Evolutionary conservation across 1,140 invertebrate species (phyloP).

Genomic region (Melanaphis sacchari): DNA sequence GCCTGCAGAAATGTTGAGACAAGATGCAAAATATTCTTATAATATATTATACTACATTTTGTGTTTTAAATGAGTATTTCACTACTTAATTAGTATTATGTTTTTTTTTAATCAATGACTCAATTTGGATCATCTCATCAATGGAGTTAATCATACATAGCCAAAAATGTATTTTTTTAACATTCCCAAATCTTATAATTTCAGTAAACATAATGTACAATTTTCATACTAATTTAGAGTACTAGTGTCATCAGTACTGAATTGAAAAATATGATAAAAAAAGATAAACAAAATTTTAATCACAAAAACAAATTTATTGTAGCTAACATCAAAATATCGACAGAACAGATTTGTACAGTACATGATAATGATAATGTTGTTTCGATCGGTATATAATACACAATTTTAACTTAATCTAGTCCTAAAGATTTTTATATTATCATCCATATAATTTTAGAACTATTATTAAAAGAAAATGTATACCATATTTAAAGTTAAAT

Average conservation of each 20-base stretch:
- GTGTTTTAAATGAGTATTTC: background rate
- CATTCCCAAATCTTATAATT: too few relatives aligned
- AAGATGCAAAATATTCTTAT: background rate
- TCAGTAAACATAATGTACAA: too few relatives aligned
- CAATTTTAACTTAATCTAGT: background rate
- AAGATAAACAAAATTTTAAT: too few relatives aligned
- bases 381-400: slow-evolving; percentile 13
- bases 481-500: slow-evolving; percentile 18
- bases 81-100: background rate
- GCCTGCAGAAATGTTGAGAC: background rate
- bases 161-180: background rate
- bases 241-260: background rate
- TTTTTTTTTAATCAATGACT: background rate
- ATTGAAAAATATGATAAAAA: background rate
- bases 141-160: background rate
- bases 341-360: slow-evolving; percentile 33
- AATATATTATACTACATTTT: background rate
- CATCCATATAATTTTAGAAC: background rate
- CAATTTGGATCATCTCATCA: background rate
- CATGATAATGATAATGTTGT: background rate
- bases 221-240: background rate
- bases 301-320: slow-evolving; percentile 49
- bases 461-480: slow-evolving; percentile 22
- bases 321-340: slow-evolving; percentile 46
- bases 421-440: slow-evolving; percentile 26